Conservation (phyloP, 2,888 invertebrate genomes). For the Cetonia aurata region DNA sequence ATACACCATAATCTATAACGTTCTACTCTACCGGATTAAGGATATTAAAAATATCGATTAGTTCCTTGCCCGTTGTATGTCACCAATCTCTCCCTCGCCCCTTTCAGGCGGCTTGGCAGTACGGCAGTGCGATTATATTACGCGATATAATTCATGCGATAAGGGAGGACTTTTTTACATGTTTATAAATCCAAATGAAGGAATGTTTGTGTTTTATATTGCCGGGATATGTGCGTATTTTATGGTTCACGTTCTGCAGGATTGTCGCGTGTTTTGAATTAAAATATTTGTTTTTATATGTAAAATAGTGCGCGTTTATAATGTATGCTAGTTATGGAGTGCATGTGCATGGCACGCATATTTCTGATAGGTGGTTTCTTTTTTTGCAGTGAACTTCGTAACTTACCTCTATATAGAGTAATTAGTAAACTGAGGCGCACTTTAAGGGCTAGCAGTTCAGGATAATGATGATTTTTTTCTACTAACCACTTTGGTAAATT, state of each 20-base stretch:
- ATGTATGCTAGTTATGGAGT: conserved; percentile 22
- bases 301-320: conserved; percentile 26
- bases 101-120: neutral
- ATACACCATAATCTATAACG: conserved; percentile 9
- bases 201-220: conserved; percentile 25
- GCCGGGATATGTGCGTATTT: conserved; percentile 20
- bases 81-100: neutral
- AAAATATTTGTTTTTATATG: conserved; percentile 34
- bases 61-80: conserved; percentile 7
- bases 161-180: neutral
- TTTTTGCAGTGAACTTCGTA: too few relatives aligned
- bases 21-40: conserved; percentile 17
- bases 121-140: neutral
- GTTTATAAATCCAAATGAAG: conserved; percentile 21
- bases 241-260: conserved; percentile 14
- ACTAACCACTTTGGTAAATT: too few relatives aligned
- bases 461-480: too few relatives aligned
- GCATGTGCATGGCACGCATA: conserved; percentile 26
- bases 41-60: conserved; percentile 30
- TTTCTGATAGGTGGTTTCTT: conserved; percentile 4
- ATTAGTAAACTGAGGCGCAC: too few relatives aligned
- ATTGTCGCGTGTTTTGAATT: conserved; percentile 22
- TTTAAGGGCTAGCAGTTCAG: too few relatives aligned
- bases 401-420: too few relatives aligned
- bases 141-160: conserved; percentile 6